Evolutionary conservation across 2,888 invertebrate species (phyloP).

Genomic region (Nebria salina): DNA sequence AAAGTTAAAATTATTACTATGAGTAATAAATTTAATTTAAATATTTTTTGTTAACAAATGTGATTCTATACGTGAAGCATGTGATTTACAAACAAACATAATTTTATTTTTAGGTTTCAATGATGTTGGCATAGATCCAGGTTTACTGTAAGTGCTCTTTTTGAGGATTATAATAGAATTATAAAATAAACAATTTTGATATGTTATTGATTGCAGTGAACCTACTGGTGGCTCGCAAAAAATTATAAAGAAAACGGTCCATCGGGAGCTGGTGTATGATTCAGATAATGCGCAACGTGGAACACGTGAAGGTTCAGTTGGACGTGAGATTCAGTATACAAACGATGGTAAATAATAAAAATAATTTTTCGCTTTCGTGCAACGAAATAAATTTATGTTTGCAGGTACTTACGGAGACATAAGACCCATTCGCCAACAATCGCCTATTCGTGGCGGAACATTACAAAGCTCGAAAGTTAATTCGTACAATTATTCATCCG

Average conservation of each 20-base stretch:
- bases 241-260: constrained; percentile 55
- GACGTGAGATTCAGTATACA: constrained; percentile 53
- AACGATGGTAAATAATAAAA: constrained; percentile 21
- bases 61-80: constrained; percentile 33
- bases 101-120: constrained; percentile 52
- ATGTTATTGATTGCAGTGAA: constrained; percentile 27
- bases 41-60: not conserved
- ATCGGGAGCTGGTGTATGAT: constrained; percentile 59
- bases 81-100: constrained; percentile 58
- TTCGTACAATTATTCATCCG: constrained; percentile 47
- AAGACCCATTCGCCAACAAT: constrained; percentile 54
- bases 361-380: not conserved
- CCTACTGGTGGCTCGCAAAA: constrained; percentile 30
- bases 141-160: constrained; percentile 57
- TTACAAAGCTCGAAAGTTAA: constrained; percentile 56
- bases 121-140: constrained; percentile 58
- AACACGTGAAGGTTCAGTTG: constrained; percentile 56
- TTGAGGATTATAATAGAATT: constrained; percentile 19
- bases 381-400: constrained; percentile 2
- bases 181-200: constrained; percentile 22
- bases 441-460: constrained; percentile 58
- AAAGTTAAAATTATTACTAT: too few species aligned
- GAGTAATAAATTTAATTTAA: too few species aligned
- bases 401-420: constrained; percentile 58
- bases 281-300: constrained; percentile 28